These are phyloP conservation scores for Campaea margaritaria DNA, from an alignment of 2,888 invertebrate genomes.

Conservation along the genomic window DNA sequence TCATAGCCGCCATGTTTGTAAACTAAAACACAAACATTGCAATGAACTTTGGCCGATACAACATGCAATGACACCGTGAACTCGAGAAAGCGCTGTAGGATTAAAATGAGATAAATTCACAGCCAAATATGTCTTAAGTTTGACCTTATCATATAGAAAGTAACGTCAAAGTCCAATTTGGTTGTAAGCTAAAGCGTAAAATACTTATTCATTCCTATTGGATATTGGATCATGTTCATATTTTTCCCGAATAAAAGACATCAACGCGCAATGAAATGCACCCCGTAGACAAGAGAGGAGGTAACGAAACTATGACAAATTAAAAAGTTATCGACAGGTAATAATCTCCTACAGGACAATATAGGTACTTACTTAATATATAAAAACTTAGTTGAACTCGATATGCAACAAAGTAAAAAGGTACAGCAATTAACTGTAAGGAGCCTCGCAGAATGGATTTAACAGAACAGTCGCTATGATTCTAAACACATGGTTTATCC, in stretches of 20 bases:
- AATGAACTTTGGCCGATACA: background rate
- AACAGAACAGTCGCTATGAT: too few relatives aligned
- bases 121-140: background rate
- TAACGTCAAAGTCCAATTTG: constrained; percentile 1
- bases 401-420: too few relatives aligned
- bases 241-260: constrained; percentile 34
- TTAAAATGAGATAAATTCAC: background rate
- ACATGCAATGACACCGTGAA: too few relatives aligned
- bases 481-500: too few relatives aligned
- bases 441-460: too few relatives aligned
- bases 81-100: background rate
- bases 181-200: constrained; percentile 7
- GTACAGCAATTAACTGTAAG: too few relatives aligned
- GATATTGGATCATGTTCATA: background rate
- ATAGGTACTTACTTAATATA: too few relatives aligned
- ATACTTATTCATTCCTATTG: constrained; percentile 17
- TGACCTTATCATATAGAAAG: constrained; percentile 6
- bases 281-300: background rate
- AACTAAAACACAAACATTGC: background rate
- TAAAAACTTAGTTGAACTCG: too few relatives aligned
- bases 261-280: constrained; percentile 19
- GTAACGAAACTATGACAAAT: background rate
- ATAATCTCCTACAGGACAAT: too few relatives aligned
- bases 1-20: background rate
- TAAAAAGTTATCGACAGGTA: too few relatives aligned